Base-by-base conservation (phyloP, 2,888 invertebrate genomes). In the Synergus itoensis region DNA sequence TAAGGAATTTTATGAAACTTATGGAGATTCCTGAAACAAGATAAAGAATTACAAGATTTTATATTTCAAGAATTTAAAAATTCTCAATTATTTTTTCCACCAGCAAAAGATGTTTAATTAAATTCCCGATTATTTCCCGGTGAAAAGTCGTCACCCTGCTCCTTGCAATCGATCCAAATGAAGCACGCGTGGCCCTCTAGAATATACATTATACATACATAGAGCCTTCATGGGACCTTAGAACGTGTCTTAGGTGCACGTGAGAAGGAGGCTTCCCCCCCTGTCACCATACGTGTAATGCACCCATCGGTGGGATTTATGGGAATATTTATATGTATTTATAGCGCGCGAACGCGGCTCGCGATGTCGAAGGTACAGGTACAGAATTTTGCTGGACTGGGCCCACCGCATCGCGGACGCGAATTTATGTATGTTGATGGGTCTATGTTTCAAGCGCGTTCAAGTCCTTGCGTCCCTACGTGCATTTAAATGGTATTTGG, bases 261-360 rank as follows among this genome's bases (percentile, higher is more conserved):
- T 45, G 64, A 65, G 57, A 65, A 60, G 36, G 62, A 18, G 41
- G 57, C 41, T n/a, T n/a, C 21, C 79, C 76, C 41, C 57, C 14
- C 76, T 65, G 79, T 76, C 77, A 67, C 45, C 63, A 79, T 82
- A 80, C 86, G 86, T 87, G 87, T 88, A 88, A 86, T 83, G 86
- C 84, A 85, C 82, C 83, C 82, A 82, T 84, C 79, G 84, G 75
- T 77, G 82, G 81, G 88, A 89, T 89, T 89, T 89, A 89, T 89
- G 89, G 86, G 87, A 88, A 84, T 88, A 89, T 89, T 86, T 86
- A 84, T 86, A 83, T 85, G 88, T 88, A 88, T 89, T 89, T 89
- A 87, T 89, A 88, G 86, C 84, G 86, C 83, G 82, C 67, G 80
- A 82, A 80, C 77, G 82, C n/a, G 53, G 53, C 36, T 73, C 73